Base-by-base conservation (phyloP, 2,888 invertebrate species). In the Thyatira batis region DNA sequence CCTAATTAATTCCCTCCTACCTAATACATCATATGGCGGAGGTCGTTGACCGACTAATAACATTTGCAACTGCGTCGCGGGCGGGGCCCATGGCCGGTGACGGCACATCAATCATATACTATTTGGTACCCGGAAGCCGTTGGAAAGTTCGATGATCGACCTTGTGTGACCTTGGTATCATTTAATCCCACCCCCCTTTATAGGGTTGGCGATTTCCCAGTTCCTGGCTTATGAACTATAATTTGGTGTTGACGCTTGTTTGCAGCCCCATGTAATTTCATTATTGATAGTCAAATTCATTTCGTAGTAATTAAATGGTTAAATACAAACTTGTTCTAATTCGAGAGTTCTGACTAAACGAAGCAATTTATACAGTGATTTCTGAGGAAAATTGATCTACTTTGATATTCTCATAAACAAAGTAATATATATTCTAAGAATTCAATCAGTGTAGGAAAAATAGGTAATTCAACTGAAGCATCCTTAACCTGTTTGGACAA, bases 141-240 rank as follows among this genome's bases (percentile, higher is more conserved):
- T 71, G 59, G 68, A 71, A 78, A 79, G 87, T 84, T 87, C 86
- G 73, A 72, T 67, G 82, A 53, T 78, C 84, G 87, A 80, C 85
- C 84, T 85, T 84, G 45, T 13, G 57, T 65, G 82, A 81, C 87
- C 88, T 88, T 87, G 82, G 78, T 64, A 62, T 77, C 67, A 63
- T 61, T 63, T 76, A 73, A 69, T 76, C 51, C 59, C 53, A 57
- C 57, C 50, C 50, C 17, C 46, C 27, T 20, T 27, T 27, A 54
- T 45, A 45, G 6, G 21, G 23, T 21, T 21, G 21, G 23, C 8
- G 4, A n/a, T n/a, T 33, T 33, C 33, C 10, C 45, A 45, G 6
- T 23, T 33, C n/a, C 23, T 23, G 23, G 3, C 6, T 23, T 33
- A 33, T 33, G 13, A 33, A 10, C n/a, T 11, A 30, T 11, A 10